Evolutionary conservation across 1,140 invertebrate species (phyloP).

Genomic region (Chlorops oryzae): DNA sequence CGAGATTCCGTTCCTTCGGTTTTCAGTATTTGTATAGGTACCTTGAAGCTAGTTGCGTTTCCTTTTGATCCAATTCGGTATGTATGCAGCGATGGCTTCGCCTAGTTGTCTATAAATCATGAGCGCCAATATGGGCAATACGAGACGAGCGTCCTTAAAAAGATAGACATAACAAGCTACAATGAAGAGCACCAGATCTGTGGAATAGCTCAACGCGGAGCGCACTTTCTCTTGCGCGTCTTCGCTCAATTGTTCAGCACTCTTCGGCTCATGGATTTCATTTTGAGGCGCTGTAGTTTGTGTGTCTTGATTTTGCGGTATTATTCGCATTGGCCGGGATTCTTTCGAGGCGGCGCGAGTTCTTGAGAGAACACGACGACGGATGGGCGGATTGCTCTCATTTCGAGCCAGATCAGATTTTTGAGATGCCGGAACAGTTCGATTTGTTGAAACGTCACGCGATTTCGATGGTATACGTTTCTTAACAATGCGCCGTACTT

Average conservation of each 20-base stretch:
- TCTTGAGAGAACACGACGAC: constrained; percentile 8
- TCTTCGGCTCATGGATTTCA: constrained; percentile 29
- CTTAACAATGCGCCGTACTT: constrained; percentile 38
- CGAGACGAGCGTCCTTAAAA: constrained; percentile 68
- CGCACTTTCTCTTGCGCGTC: constrained; percentile 61
- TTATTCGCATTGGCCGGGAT: constrained; percentile 13
- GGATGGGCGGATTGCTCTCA: too few species aligned
- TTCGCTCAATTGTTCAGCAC: constrained; percentile 48
- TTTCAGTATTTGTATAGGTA: not conserved
- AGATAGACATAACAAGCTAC: constrained; percentile 72
- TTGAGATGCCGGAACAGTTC: not conserved
- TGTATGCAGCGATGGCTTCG: constrained; percentile 52
- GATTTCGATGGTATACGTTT: constrained; percentile 36
- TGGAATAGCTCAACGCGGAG: constrained; percentile 60
- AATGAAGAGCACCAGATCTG: constrained; percentile 62
- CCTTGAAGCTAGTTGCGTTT: constrained; percentile 26
- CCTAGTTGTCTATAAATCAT: constrained; percentile 69
- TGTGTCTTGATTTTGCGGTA: constrained; percentile 15
- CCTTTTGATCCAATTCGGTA: constrained; percentile 47
- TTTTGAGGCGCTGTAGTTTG: constrained; percentile 23
- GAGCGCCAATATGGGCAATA: constrained; percentile 67
- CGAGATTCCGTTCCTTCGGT: too few species aligned
- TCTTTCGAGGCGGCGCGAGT: constrained; percentile 12
- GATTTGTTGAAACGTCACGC: constrained; percentile 34
- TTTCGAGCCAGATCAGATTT: not conserved